Conservation (phyloP, 1,140 invertebrate genomes). For the Diachasma alloeum region DNA sequence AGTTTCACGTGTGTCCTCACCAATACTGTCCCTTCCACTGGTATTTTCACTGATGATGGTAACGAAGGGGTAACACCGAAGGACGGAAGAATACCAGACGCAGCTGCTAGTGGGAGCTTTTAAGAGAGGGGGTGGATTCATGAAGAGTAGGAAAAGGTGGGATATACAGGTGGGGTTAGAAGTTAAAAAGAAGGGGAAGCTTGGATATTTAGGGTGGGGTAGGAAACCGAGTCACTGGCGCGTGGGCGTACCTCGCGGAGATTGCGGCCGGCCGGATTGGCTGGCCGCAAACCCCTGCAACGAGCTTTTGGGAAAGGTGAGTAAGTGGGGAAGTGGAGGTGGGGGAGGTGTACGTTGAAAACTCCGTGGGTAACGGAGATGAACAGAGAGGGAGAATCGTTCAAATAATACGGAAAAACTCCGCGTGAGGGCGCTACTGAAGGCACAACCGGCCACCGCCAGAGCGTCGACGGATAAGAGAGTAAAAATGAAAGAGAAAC, state of each 20-base stretch:
- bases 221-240: conserved; percentile 53
- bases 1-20: background rate
- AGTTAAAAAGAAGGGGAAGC: conserved; percentile 27
- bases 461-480: background rate
- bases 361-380: background rate
- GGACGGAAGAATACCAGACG: background rate
- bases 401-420: conserved; percentile 1
- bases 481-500: background rate
- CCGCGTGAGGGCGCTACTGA: conserved; percentile 25
- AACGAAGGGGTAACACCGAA: conserved; percentile 1
- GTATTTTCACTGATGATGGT: background rate
- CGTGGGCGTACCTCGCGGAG: conserved; percentile 57
- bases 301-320: conserved; percentile 15
- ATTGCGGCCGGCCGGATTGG: conserved; percentile 58
- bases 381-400: background rate
- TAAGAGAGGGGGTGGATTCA: background rate
- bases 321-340: background rate
- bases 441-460: background rate
- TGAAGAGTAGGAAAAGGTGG: conserved; percentile 2
- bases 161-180: background rate
- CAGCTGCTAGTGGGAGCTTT: background rate
- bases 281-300: conserved; percentile 51
- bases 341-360: conserved; percentile 16
- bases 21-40: background rate
- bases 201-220: conserved; percentile 38